Base-by-base conservation (phyloP, 2,888 invertebrate genomes). In the Cryptocheilus praepositus region DNA sequence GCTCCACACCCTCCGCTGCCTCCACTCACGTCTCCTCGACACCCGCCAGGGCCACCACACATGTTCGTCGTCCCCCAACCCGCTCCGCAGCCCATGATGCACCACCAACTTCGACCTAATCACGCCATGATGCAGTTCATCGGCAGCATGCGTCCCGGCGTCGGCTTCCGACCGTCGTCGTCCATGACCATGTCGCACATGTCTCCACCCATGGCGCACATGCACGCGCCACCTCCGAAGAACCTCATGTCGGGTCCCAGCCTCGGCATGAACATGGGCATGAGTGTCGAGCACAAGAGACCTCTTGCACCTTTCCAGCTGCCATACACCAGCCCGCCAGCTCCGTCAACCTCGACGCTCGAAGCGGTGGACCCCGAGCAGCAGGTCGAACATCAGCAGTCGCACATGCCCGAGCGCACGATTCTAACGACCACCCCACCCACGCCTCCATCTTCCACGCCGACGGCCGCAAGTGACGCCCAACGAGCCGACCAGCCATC, bases 151-250 rank as follows among this genome's bases (percentile, higher is more conserved):
- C 70, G 71, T 8, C 80, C 77, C 0, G 56, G 45, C 15, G 8
- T 71, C 3, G 64, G 69, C 1, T 74, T 73, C 1, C 64, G 79
- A n/a, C 69, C 68, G 13, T 64, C 71, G 53, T n/a, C 71, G 25
- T 8, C 67, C 4, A 63, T 73, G 28, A 54, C 74, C 8, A 61
- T 80, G 64, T 57, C 67, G 19, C 74, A 74, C 15, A 69, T 71
- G 61, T 74, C 78, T 8, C 77, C 80, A 0, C 79, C 80, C 22
- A 80, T 81, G 73, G 67, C 80, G 18, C 81, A 79, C 53, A 75
- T 83, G 62, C 77, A 78, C 64, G 70, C 74, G 8, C 71, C 70
- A 21, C 73, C 75, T 13, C 19, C 71, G 43, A 77, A 74, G 18
- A 53, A 61, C 4, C 64, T 68, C 44, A 64, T 72, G 64, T 52